Evolutionary conservation across 2,113 vertebrate genomes (phyloP).

Genomic region (Gopherus flavomarginatus): DNA sequence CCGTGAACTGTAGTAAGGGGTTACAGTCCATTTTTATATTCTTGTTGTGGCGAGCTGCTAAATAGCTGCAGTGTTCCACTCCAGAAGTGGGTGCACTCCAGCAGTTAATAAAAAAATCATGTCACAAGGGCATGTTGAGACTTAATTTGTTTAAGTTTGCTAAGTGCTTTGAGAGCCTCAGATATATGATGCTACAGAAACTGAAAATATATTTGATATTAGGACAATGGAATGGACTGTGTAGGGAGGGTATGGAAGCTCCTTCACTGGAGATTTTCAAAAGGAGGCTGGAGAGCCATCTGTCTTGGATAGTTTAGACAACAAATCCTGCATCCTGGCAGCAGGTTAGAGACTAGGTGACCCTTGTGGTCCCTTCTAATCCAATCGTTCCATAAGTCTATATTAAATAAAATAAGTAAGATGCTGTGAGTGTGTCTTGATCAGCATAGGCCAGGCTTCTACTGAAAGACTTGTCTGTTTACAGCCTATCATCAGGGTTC

Average conservation of each 20-base stretch:
- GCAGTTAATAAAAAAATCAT: conserved; percentile 2
- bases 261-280: neutral
- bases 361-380: neutral
- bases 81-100: neutral
- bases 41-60: neutral
- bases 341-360: neutral
- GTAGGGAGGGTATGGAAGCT: neutral
- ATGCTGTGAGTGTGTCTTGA: neutral
- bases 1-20: neutral
- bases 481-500: neutral
- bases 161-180: neutral
- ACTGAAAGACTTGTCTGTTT: neutral
- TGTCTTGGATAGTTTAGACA: neutral
- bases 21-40: conserved; percentile 35
- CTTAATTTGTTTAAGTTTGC: neutral
- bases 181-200: conserved; percentile 12
- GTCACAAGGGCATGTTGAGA: neutral
- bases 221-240: neutral
- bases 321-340: neutral
- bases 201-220: neutral
- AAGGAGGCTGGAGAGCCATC: neutral
- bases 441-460: neutral
- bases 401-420: neutral
- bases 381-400: neutral
- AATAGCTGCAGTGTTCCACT: neutral